These are phyloP conservation scores for Tamandua tetradactyla DNA, from an alignment of 2,797 vertebrate species.

Conservation along the genomic window DNA sequence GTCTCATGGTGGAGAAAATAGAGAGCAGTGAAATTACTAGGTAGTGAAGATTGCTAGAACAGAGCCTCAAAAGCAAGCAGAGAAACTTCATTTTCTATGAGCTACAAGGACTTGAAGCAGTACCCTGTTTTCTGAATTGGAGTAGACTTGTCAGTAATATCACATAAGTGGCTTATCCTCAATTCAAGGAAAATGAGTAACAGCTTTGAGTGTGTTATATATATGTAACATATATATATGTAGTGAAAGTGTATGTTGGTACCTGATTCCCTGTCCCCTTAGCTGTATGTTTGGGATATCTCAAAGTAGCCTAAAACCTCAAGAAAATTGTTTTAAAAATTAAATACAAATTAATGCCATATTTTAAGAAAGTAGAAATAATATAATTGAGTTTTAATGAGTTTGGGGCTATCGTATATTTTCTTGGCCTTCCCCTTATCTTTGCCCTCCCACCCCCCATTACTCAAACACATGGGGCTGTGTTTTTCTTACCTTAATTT, in stretches of 20 bases:
- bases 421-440: neutral
- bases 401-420: neutral
- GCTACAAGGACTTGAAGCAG: neutral
- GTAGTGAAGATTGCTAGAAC: neutral
- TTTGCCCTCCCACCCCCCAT: neutral
- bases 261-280: neutral
- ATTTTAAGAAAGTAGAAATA: constrained; percentile 23
- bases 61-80: neutral
- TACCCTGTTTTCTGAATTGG: neutral
- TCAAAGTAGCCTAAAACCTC: neutral
- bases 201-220: neutral
- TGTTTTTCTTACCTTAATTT: constrained; percentile 14
- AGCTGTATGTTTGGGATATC: neutral
- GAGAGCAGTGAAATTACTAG: neutral
- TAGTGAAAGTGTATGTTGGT: neutral
- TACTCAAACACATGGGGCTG: neutral
- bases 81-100: neutral
- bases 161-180: neutral
- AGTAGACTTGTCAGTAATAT: neutral
- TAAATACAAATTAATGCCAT: constrained; percentile 22
- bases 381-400: constrained; percentile 1
- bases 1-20: neutral
- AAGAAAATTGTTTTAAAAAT: neutral
- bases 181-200: neutral
- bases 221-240: too few relatives aligned